phyloP scores from a whole-genome alignment of 2,888 invertebrate species.

The Drosophila tanythrix region DNA sequence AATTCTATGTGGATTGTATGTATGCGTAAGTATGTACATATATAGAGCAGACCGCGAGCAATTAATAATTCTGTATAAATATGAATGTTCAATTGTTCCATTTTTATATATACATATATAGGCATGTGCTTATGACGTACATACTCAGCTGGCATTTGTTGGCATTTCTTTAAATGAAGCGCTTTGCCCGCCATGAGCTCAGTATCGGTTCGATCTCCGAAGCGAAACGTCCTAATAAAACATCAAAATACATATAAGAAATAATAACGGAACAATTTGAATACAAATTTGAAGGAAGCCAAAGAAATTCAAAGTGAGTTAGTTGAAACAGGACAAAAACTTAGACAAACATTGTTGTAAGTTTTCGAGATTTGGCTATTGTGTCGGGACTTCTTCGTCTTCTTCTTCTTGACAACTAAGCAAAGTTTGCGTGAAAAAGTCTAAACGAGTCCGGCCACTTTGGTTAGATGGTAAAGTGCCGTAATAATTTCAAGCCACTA shows the following conservation, averaged over 20 bases:
- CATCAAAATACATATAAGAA: not conserved
- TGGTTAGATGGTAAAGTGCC: constrained; percentile 30
- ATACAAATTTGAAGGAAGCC: not conserved
- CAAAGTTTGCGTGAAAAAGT: constrained; percentile 25
- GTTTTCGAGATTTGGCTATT: not conserved
- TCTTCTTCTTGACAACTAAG: not conserved
- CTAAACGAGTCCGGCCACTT: constrained; percentile 35
- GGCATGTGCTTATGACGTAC: not conserved
- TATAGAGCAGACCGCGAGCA: not conserved
- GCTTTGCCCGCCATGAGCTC: not conserved
- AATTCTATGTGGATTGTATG: not conserved
- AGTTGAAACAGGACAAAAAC: not conserved
- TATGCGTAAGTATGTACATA: not conserved
- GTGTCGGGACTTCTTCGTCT: not conserved
- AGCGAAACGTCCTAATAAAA: not conserved
- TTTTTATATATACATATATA: not conserved
- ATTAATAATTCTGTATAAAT: not conserved
- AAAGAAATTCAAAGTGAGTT: constrained; percentile 1
- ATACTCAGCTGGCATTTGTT: not conserved
- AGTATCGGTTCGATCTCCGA: constrained; percentile 6
- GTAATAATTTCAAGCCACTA: constrained; percentile 15
- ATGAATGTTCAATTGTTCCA: not conserved
- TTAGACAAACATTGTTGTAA: not conserved
- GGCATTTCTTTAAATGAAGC: constrained; percentile 4
- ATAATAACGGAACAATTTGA: not conserved